Conservation (phyloP, 2,113 vertebrate species). For the Larimichthys crocea region DNA sequence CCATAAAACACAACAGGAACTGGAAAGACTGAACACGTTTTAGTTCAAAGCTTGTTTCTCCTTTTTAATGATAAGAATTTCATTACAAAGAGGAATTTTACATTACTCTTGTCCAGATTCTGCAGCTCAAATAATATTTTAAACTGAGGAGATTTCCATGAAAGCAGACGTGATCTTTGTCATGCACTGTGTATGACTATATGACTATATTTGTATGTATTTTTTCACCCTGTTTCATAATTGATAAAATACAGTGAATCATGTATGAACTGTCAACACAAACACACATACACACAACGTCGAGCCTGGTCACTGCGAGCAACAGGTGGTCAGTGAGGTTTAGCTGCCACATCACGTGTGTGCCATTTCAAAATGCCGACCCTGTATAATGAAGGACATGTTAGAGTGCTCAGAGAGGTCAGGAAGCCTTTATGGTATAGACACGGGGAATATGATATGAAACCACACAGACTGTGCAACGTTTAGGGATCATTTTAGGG, state of each 20-base stretch:
- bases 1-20: conserved; percentile 12
- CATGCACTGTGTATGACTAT: too few relatives aligned
- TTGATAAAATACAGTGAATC: conserved; percentile 45
- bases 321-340: conserved; percentile 69
- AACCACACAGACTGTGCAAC: not conserved
- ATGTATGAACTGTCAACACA: conserved; percentile 45
- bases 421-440: conserved; percentile 21
- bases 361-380: conserved; percentile 74
- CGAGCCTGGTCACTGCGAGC: conserved; percentile 43
- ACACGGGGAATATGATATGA: not conserved
- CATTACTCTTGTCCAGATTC: not conserved
- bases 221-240: conserved; percentile 37
- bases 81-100: not conserved
- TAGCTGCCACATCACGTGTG: conserved; percentile 60
- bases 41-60: not conserved
- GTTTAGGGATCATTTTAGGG: not conserved
- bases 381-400: conserved; percentile 58
- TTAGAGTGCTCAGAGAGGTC: conserved; percentile 37
- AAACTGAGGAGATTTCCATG: not conserved
- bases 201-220: not conserved
- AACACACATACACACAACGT: conserved; percentile 15
- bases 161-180: not conserved
- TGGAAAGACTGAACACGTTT: not conserved
- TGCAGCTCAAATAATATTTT: not conserved
- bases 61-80: not conserved